A percentile compares a stretch with the other conserved stretches of the same genome.
These are phyloP conservation scores for Urocyon cinereoargenteus DNA, from an alignment of 2,797 vertebrate species.

Conservation along the genomic window DNA sequence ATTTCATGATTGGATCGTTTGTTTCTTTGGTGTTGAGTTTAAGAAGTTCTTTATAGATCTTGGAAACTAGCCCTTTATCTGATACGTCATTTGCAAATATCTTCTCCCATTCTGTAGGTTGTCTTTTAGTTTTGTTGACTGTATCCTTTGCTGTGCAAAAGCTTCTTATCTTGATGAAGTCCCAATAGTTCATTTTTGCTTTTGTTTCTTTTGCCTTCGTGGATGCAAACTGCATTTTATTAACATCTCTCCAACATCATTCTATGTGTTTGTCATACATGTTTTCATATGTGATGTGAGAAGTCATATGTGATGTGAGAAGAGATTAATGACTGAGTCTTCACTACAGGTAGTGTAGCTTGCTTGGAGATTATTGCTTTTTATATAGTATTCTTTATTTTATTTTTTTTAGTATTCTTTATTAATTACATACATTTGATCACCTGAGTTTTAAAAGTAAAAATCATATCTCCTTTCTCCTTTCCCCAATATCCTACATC, in stretches of 20 bases:
- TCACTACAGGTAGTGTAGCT: background rate
- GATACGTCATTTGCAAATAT: no score
- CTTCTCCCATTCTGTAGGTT: no score
- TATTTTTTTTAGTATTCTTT: background rate
- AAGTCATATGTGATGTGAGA: background rate
- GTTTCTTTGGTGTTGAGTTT: no score
- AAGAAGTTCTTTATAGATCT: no score
- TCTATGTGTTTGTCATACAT: background rate
- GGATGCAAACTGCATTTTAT: background rate
- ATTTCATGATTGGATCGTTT: no score
- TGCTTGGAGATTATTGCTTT: background rate
- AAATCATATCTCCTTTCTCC: background rate
- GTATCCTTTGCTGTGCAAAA: no score
- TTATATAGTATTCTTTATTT: background rate
- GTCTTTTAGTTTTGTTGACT: no score
- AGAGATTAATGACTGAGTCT: background rate
- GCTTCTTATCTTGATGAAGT: no score
- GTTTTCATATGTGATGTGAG: background rate
- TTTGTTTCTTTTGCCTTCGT: no score
- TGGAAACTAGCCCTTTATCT: no score
- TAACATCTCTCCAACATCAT: background rate
- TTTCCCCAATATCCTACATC: background rate
- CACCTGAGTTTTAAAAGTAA: constrained; percentile 34
- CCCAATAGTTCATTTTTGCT: no score
- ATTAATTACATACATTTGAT: constrained; percentile 3